Conservation (phyloP, 2,888 invertebrate species). For the Ctenicera cuprea region DNA sequence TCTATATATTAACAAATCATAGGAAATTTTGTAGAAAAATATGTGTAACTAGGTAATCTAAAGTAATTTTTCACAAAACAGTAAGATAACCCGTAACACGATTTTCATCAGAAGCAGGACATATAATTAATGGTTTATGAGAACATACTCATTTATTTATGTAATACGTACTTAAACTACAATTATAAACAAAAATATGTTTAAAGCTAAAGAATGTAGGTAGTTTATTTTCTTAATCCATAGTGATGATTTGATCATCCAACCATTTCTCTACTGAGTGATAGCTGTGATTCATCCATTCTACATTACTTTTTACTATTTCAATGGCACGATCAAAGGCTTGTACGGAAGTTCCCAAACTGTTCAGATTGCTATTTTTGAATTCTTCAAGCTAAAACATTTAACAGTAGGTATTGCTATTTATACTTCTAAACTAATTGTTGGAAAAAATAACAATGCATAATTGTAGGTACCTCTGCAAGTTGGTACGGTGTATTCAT, state of each 20-base stretch:
- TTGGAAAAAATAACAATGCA: background rate
- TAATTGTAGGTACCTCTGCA: slow-evolving; percentile 62
- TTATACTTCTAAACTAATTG: background rate
- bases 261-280: slow-evolving; percentile 64
- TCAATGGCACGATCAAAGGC: slow-evolving; percentile 76
- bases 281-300: slow-evolving; percentile 77
- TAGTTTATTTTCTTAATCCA: too few relatives aligned
- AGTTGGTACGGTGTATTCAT: slow-evolving; percentile 74
- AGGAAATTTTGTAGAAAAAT: too few relatives aligned
- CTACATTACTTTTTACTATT: slow-evolving; percentile 74
- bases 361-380: slow-evolving; percentile 67
- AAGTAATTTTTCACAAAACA: too few relatives aligned
- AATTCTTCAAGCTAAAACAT: slow-evolving; percentile 70
- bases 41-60: too few relatives aligned
- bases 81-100: too few relatives aligned
- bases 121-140: too few relatives aligned
- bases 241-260: background rate
- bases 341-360: slow-evolving; percentile 73
- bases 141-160: too few relatives aligned
- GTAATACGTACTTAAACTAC: too few relatives aligned
- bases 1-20: too few relatives aligned
- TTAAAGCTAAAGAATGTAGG: background rate
- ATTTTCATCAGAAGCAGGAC: too few relatives aligned
- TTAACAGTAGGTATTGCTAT: slow-evolving; percentile 27
- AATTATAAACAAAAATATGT: too few relatives aligned